Conservation (phyloP, 2,888 invertebrate genomes). For the Zygothrica quintamaculata region DNA sequence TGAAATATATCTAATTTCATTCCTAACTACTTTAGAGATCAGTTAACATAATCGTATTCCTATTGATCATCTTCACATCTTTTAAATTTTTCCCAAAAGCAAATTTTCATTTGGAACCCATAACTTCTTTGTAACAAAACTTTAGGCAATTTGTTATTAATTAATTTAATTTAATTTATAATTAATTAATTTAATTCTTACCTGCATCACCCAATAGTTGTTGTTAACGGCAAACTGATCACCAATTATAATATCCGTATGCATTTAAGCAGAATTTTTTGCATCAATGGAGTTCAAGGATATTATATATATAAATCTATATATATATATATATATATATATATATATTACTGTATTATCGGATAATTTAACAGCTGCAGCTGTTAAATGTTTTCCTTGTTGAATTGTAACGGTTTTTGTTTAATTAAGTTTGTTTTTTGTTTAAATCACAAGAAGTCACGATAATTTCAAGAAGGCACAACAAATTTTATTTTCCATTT, state of each 20-base stretch:
- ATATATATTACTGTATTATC: constrained; percentile 7
- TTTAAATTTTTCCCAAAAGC: too few species aligned
- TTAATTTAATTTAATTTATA: too few species aligned
- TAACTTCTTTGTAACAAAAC: too few species aligned
- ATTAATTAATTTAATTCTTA: constrained; percentile 63
- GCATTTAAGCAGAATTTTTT: constrained; percentile 83
- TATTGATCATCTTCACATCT: too few species aligned
- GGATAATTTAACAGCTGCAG: constrained; percentile 7
- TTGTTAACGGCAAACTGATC: constrained; percentile 85
- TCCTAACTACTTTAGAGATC: too few species aligned
- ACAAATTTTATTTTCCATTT: constrained; percentile 31
- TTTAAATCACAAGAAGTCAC: constrained; percentile 44
- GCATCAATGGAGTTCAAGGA: constrained; percentile 48
- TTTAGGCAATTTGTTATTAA: too few species aligned
- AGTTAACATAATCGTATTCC: too few species aligned
- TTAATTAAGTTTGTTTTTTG: neutral
- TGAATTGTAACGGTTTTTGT: neutral
- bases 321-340: constrained; percentile 1
- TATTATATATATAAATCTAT: constrained; percentile 4
- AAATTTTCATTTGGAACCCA: too few species aligned
- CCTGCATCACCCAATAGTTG: constrained; percentile 85
- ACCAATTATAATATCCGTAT: constrained; percentile 85
- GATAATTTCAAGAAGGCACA: constrained; percentile 71
- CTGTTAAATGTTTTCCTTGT: constrained; percentile 2
- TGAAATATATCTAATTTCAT: too few species aligned